Conservation (phyloP, 2,888 invertebrate species). For the Rambutsinella grinnellia region DNA sequence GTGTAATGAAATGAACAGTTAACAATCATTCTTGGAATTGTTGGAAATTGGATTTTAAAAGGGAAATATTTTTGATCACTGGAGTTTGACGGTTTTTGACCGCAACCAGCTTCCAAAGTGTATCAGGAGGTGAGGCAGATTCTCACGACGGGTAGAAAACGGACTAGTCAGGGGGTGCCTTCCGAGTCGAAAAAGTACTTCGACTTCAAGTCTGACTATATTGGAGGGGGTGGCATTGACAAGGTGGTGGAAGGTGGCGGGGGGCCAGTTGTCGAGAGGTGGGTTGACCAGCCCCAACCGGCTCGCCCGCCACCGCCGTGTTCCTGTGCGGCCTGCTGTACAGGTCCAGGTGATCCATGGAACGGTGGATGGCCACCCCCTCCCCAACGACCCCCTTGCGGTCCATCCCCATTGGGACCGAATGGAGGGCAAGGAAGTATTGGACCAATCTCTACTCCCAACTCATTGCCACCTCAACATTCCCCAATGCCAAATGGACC, state of each 20-base stretch:
- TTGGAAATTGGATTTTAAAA: too few relatives aligned
- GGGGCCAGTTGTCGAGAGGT: slow-evolving; percentile 70
- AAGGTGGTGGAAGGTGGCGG: slow-evolving; percentile 66
- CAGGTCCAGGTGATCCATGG: slow-evolving; percentile 67
- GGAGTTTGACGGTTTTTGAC: slow-evolving; percentile 5
- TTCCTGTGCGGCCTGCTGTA: slow-evolving; percentile 66
- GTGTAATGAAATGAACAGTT: too few relatives aligned
- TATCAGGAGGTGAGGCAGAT: slow-evolving; percentile 46
- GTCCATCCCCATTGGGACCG: slow-evolving; percentile 64
- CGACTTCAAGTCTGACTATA: slow-evolving; percentile 66
- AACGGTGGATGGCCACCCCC: slow-evolving; percentile 63
- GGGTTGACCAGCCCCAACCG: slow-evolving; percentile 72
- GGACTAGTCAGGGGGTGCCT: slow-evolving; percentile 64
- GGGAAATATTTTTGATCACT: too few relatives aligned
- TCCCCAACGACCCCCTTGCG: slow-evolving; percentile 60
- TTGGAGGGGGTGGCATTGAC: slow-evolving; percentile 65
- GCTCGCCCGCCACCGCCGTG: slow-evolving; percentile 68
- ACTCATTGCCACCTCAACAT: slow-evolving; percentile 62
- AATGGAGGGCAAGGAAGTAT: slow-evolving; percentile 67
- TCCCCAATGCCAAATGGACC: slow-evolving; percentile 66
- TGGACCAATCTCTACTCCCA: slow-evolving; percentile 61
- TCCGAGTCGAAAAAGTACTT: slow-evolving; percentile 66
- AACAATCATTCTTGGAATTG: too few relatives aligned
- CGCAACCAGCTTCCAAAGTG: slow-evolving; percentile 30
- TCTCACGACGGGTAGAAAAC: slow-evolving; percentile 67